These are phyloP conservation scores for Petrocephalus microphthalmus DNA, from an alignment of 2,113 vertebrate species.

Conservation along the genomic window DNA sequence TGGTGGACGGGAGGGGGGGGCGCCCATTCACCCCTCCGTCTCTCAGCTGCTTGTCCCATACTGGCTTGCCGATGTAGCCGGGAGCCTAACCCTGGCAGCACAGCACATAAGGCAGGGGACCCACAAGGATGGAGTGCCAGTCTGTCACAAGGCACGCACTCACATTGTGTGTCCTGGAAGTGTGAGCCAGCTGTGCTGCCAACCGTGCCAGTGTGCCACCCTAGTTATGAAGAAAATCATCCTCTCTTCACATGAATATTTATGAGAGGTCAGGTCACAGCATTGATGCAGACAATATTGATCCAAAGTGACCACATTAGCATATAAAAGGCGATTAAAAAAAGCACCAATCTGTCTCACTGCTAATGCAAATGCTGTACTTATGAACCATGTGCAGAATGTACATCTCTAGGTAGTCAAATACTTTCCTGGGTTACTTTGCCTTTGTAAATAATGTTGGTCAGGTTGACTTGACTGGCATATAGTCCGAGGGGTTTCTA, in stretches of 20 bases:
- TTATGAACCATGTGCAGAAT: neutral
- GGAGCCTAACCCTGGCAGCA: neutral
- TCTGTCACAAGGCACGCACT: neutral
- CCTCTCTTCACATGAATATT: neutral
- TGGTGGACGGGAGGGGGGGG: neutral
- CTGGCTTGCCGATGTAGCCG: neutral
- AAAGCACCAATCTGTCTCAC: neutral
- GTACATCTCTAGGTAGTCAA: neutral
- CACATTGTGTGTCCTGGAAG: neutral
- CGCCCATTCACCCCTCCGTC: neutral
- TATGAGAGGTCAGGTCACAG: neutral
- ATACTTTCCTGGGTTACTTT: neutral
- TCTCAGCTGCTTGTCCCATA: neutral
- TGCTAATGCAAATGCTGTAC: neutral
- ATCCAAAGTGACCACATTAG: neutral
- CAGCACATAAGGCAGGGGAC: neutral
- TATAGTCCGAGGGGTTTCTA: neutral
- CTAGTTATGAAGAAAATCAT: neutral
- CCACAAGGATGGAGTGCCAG: neutral
- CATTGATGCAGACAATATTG: neutral
- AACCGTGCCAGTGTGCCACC: neutral
- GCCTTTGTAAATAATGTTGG: neutral
- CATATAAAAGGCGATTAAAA: conserved; percentile 1
- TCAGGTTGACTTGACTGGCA: neutral
- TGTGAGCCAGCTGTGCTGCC: neutral